Base-by-base conservation (phyloP, 1,140 invertebrate species). In the Sminthurides bifidus region DNA sequence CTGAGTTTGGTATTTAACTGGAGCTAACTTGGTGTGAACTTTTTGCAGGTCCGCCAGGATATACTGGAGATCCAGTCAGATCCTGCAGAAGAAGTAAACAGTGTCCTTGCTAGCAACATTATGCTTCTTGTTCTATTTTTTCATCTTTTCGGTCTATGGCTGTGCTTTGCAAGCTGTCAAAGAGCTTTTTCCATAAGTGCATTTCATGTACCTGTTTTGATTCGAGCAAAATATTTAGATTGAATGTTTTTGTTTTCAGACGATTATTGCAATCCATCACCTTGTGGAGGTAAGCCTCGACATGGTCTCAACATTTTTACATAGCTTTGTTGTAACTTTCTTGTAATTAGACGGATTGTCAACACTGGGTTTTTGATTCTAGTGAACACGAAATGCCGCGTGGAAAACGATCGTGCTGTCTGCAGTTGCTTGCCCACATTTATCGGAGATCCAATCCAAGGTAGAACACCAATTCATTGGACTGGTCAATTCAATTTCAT, bases 221-320 rank as follows among this genome's bases (percentile, higher is more conserved):
- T 35, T 15, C 31, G 43, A 37, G n/a, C 1, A 46, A 33, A n/a
- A n/a, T n/a, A n/a, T n/a, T n/a, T n/a, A n/a, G n/a, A n/a, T n/a
- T n/a, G n/a, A n/a, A 2, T 24, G 31, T 62, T 46, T 56, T 52
- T 54, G 45, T 65, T 73, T 73, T 15, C 67, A 85, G 82, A 83
- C 71, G 84, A 85, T 65, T 76, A 82, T 17, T 88, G 85, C 65
- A 79, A 84, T 65, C 83, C 83, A 1, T 83, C 78, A 52, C 84
- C 84, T 0, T 90, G 85, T 54, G 87, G 87, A 27, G 54, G 68
- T 24, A 87, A 88, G 67, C 87, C 84, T 1, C 80, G 83, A 48
- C 88, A 48, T 15, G 27, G 10, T 44, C 3, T 2, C n/a, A 14
- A 3, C 17, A 5, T 2, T 43, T 2, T 1, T 2, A 8, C 15